phyloP scores from a whole-genome alignment of 2,797 vertebrate genomes.

The Schizothorax lantsangensis region DNA sequence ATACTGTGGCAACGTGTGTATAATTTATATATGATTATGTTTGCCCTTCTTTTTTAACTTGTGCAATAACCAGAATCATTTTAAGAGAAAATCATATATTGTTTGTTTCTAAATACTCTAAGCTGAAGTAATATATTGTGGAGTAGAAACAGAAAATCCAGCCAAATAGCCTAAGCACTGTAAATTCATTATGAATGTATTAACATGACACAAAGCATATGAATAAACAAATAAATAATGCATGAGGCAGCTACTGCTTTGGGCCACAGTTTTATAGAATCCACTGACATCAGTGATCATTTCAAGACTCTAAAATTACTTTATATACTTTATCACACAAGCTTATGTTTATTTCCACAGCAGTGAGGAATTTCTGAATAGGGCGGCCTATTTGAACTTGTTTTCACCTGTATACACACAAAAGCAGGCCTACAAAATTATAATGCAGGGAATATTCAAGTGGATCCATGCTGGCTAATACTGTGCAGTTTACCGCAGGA shows the following conservation, averaged over 20 bases:
- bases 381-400: slow-evolving; percentile 42
- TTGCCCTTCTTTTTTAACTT: slow-evolving; percentile 25
- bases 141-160: slow-evolving; percentile 9
- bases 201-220: slow-evolving; percentile 64
- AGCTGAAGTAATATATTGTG: slow-evolving; percentile 44
- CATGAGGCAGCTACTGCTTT: slow-evolving; percentile 70
- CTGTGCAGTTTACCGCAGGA: neutral
- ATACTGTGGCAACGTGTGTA: neutral
- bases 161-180: slow-evolving; percentile 49
- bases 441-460: slow-evolving; percentile 6
- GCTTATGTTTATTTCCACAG: slow-evolving; percentile 41
- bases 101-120: slow-evolving; percentile 23
- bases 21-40: neutral
- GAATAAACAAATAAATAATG: slow-evolving; percentile 77
- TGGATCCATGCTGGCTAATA: slow-evolving; percentile 1
- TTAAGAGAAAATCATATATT: neutral
- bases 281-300: slow-evolving; percentile 54
- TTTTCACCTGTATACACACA: slow-evolving; percentile 55
- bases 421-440: slow-evolving; percentile 54
- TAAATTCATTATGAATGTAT: slow-evolving; percentile 71
- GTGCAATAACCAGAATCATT: neutral
- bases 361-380: slow-evolving; percentile 40
- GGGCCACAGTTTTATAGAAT: slow-evolving; percentile 66
- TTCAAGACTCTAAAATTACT: slow-evolving; percentile 65
- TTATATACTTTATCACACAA: slow-evolving; percentile 64